Conservation (phyloP, 2,113 vertebrate genomes). For the Prionailurus bengalensis region DNA sequence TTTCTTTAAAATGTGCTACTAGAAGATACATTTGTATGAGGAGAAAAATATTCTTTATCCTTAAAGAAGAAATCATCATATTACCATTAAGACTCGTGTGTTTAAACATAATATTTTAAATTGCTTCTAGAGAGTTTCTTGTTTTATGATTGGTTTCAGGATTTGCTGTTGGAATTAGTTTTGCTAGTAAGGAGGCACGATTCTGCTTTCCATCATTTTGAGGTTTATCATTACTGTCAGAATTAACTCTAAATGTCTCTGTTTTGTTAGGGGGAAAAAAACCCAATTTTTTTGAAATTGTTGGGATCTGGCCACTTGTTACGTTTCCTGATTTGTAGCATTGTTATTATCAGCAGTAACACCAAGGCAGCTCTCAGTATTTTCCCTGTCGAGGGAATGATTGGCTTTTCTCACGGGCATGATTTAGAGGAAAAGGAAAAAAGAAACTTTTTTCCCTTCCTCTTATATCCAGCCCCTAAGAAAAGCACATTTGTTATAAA, state of each 20-base stretch:
- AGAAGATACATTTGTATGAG: background rate
- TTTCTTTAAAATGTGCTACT: background rate
- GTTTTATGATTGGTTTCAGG: background rate
- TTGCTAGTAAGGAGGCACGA: background rate
- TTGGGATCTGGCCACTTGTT: background rate
- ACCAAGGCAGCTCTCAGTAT: background rate
- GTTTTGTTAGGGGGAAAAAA: background rate
- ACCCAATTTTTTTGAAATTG: background rate
- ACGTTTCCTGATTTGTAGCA: background rate
- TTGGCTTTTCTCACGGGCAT: background rate
- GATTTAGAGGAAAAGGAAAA: background rate
- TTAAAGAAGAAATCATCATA: constrained; percentile 22
- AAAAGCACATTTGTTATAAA: background rate
- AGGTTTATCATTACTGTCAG: background rate
- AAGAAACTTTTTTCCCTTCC: background rate
- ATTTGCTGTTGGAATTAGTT: background rate
- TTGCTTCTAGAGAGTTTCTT: constrained; percentile 26
- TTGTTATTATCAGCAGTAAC: background rate
- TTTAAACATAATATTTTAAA: constrained; percentile 32
- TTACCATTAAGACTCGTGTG: background rate
- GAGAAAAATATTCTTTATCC: background rate
- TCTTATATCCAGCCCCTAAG: background rate
- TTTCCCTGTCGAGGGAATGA: background rate
- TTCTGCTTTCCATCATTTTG: background rate
- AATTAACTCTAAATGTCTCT: background rate